Conservation (phyloP, 2,797 vertebrate genomes). For the Cyprinella venusta region DNA sequence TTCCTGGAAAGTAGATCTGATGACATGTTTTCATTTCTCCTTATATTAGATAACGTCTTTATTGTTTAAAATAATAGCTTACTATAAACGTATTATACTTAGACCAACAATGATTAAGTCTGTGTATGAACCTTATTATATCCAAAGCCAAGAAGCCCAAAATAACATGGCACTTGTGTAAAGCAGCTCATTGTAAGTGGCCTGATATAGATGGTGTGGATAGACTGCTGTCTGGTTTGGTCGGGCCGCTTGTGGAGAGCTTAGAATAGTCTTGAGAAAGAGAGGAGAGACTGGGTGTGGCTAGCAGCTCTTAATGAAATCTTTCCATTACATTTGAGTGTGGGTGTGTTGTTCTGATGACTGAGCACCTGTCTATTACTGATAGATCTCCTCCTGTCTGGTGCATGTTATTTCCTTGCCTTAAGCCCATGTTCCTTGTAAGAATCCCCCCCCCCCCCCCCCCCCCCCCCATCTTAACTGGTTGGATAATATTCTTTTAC, state of each 20-base stretch:
- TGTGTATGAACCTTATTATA: slow-evolving; percentile 18
- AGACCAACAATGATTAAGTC: neutral
- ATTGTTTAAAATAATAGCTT: neutral
- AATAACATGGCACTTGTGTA: slow-evolving; percentile 19
- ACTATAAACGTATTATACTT: neutral
- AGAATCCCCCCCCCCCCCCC: slow-evolving; percentile 25
- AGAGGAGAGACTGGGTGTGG: slow-evolving; percentile 36
- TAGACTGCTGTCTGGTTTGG: slow-evolving; percentile 25
- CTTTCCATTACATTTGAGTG: slow-evolving; percentile 35
- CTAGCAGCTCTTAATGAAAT: slow-evolving; percentile 32
- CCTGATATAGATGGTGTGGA: slow-evolving; percentile 53
- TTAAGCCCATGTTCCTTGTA: slow-evolving; percentile 48
- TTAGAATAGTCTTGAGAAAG: slow-evolving; percentile 49
- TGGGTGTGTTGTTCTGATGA: slow-evolving; percentile 44
- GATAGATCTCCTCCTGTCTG: slow-evolving; percentile 71
- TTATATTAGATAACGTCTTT: neutral
- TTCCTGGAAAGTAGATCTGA: neutral
- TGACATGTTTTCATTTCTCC: neutral
- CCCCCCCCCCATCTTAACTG: slow-evolving; percentile 22
- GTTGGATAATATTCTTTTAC: slow-evolving; percentile 73
- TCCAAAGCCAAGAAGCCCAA: slow-evolving; percentile 13
- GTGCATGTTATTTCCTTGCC: slow-evolving; percentile 71
- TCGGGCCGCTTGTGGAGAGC: slow-evolving; percentile 29
- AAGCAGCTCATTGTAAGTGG: slow-evolving; percentile 40
- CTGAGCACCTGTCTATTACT: slow-evolving; percentile 79